These are phyloP conservation scores for Cantharis flavilabris DNA, from an alignment of 2,888 invertebrate genomes.

Conservation along the genomic window DNA sequence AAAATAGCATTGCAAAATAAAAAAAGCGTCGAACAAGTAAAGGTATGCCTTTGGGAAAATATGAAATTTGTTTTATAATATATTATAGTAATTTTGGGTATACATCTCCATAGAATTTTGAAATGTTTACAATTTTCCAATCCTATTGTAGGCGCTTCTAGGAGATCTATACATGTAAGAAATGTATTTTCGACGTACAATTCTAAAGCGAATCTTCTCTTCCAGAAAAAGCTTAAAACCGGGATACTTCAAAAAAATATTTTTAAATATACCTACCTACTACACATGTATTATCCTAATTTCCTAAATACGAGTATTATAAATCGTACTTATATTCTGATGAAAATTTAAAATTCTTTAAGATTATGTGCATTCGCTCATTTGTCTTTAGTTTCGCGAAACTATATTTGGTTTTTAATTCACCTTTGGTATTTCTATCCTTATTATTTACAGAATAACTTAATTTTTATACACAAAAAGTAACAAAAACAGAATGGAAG, in stretches of 20 bases:
- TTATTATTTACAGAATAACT: too few relatives aligned
- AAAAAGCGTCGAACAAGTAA: neutral
- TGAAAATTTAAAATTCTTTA: neutral
- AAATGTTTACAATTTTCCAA: neutral
- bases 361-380: neutral
- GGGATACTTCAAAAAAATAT: neutral
- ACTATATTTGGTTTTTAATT: too few relatives aligned
- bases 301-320: neutral
- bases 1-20: neutral
- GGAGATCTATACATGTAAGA: neutral
- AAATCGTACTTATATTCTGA: neutral
- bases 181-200: neutral
- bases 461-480: too few relatives aligned
- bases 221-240: neutral
- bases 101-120: neutral
- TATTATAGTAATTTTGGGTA: neutral
- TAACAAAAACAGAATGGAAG: too few relatives aligned
- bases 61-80: neutral
- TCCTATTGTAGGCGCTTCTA: neutral
- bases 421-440: too few relatives aligned
- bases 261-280: neutral
- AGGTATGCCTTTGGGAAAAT: neutral
- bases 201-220: neutral
- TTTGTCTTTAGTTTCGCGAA: neutral
- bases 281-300: neutral